Evolutionary conservation across 2,113 vertebrate genomes (phyloP), one percentile per base, ranked within the genome.

Genomic region (Oreochromis aureus): DNA sequence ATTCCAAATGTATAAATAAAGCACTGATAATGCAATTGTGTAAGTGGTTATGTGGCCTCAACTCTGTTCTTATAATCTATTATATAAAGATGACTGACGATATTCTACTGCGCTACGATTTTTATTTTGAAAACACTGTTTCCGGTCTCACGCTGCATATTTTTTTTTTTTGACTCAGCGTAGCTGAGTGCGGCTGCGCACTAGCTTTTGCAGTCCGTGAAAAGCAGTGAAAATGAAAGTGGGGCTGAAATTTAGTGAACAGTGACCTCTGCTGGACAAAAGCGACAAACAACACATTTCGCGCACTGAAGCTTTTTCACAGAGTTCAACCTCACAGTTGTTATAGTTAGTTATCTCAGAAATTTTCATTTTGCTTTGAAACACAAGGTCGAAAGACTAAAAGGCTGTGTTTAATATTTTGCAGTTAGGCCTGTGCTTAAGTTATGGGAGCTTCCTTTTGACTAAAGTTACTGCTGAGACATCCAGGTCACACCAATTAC

Each of bases 121-220:
- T 63, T 78, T 41, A 53, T 88, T 83, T 90, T 32, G 85, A 59
- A 80, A 85, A 13, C 34, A n/a, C 5, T 2, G 11, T 51, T 87
- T 88, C 81, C 56, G 59, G 16, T 80, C 32, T 22, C 7, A 3
- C 18, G 11, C 48, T 5, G 39, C 15, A 16, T 27, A 11, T 22
- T 13, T 2, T 34, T 10, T 27, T 10, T 3, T 2, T 7, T 4
- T 10, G 2, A 15, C 15, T 86, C 19, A 24, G 15, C 4, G 51
- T 19, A 86, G 22, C 24, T 86, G 79, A 91, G 59, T 93, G 91
- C 93, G 93, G 15, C 84, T 95, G 94, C 93, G 93, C 93, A 76
- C 16, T 86, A 32, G 69, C 54, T 27, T 22, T 86, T 73, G 51
- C 27, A 22, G 39, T 10, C 5, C 34, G 80, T 32, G 82, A 71